Base-by-base conservation (phyloP, 2,888 invertebrate species). In the Idaea biselata region DNA sequence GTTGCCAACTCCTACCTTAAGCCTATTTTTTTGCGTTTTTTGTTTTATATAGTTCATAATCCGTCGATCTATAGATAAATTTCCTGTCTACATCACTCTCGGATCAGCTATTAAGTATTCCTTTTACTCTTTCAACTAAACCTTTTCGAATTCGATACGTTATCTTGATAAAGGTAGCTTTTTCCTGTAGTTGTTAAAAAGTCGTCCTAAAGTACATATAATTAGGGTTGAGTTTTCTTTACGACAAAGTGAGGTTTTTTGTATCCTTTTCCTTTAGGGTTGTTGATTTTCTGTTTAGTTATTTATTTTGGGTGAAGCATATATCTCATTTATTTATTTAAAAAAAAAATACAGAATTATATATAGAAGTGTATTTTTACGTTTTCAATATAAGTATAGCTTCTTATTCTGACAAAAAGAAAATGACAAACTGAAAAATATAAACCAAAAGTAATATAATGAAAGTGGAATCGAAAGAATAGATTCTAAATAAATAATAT, bases 121-220 rank as follows among this genome's bases (percentile, higher is more conserved):
- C 44, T 44, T 44, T 44, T 44, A 44, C 44, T 44, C 44, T 44
- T 44, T 44, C 44, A 44, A 44, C 44, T 44, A 44, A 44, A 44
- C 44, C 44, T 44, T 44, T 44, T 44, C 44, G 44, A 44, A 44
- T 44, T 44, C 44, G 44, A 44, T 44, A 44, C 44, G 44, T 44
- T 44, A 44, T 44, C 7, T 44, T 44, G 44, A 44, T 44, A 44
- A 44, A 44, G 44, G 44, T 44, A 44, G 44, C 44, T 11, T 44
- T 44, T 44, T 44, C 44, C 14, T 44, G 44, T 44, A 44, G 5
- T 44, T 44, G 44, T 44, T 44, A 14, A 44, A 44, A 44, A 44
- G 44, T 44, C 44, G 44, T 44, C 6, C 44, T 44, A 44, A 44
- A 44, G 44, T 11, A 44, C 44, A 44, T 14, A 11, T 44, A 44